A percentile compares a stretch with the other conserved stretches of the same genome.
Evolutionary conservation across 2,888 invertebrate species (phyloP).

Genomic region (Andrena bicolor): DNA sequence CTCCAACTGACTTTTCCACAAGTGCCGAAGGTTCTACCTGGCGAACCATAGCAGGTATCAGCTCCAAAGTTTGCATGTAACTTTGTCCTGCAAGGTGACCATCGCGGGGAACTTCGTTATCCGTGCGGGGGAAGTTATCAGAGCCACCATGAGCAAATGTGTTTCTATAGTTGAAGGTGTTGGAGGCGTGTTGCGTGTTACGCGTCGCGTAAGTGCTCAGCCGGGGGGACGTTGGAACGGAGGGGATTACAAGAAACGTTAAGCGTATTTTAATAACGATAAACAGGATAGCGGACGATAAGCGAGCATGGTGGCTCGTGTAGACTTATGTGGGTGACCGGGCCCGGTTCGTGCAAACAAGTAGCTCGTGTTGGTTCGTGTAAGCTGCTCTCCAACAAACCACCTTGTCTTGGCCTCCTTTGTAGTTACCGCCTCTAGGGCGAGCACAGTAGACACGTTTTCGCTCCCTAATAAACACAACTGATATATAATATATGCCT

Average conservation of each 20-base stretch:
- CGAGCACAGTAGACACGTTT: constrained; percentile 72
- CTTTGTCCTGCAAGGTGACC: too few relatives aligned
- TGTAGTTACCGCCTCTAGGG: constrained; percentile 69
- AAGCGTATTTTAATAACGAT: constrained; percentile 60
- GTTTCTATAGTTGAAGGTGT: background rate
- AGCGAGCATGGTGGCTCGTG: constrained; percentile 55
- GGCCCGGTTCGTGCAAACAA: constrained; percentile 71
- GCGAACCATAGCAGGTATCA: too few relatives aligned
- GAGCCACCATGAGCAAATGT: background rate
- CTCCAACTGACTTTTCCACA: too few relatives aligned
- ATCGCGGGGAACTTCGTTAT: too few relatives aligned
- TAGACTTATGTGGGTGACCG: constrained; percentile 66
- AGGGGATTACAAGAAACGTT: constrained; percentile 26
- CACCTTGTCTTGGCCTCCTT: constrained; percentile 70
- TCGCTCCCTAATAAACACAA: constrained; percentile 72
- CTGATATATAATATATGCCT: constrained; percentile 71
- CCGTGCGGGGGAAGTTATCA: background rate
- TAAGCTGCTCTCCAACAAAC: constrained; percentile 73
- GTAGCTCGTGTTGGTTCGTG: constrained; percentile 73
- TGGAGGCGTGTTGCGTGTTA: background rate
- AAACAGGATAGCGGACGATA: constrained; percentile 57
- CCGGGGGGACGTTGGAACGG: constrained; percentile 10
- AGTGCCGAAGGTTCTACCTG: too few relatives aligned
- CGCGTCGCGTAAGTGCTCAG: constrained; percentile 27
- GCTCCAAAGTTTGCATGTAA: too few relatives aligned